A percentile compares a stretch with the other conserved stretches of the same genome.
Evolutionary conservation across 2,888 invertebrate genomes (phyloP).

Genomic region (Conistra vaccinii): DNA sequence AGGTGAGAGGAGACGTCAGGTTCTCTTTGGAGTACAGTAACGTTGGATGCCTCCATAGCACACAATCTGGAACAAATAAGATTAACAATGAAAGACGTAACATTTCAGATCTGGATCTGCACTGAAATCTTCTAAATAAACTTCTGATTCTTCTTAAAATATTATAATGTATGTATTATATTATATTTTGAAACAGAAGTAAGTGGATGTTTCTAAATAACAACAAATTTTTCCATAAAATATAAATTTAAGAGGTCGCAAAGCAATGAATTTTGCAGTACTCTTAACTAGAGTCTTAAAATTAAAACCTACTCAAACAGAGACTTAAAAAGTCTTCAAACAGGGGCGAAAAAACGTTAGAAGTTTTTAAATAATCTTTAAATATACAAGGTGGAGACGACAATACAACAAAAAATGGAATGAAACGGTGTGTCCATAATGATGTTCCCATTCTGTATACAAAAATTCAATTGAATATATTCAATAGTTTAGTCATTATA

Average conservation of each 20-base stretch:
- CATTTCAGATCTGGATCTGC: background rate
- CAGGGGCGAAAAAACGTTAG: background rate
- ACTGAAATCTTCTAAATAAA: background rate
- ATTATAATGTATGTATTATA: background rate
- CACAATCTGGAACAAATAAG: slow-evolving; percentile 92
- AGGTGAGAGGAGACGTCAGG: slow-evolving; percentile 96
- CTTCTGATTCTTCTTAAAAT: background rate
- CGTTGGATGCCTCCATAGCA: slow-evolving; percentile 98
- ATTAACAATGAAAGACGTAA: background rate
- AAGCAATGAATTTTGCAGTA: background rate
- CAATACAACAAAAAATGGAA: too few relatives aligned
- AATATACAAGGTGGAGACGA: too few relatives aligned
- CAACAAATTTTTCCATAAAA: background rate
- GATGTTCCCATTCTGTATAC: too few relatives aligned
- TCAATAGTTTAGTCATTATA: too few relatives aligned
- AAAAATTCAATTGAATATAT: too few relatives aligned
- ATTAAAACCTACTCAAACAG: too few relatives aligned
- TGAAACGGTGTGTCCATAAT: too few relatives aligned
- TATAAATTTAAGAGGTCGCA: background rate
- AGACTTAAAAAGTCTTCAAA: background rate
- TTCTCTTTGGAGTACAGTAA: slow-evolving; percentile 97
- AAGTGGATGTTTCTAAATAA: too few relatives aligned
- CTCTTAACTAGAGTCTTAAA: background rate
- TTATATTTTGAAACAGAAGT: too few relatives aligned
- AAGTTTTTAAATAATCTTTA: background rate